Evolutionary conservation across 1,140 invertebrate species (phyloP).

Genomic region (Nylanderia fulva): DNA sequence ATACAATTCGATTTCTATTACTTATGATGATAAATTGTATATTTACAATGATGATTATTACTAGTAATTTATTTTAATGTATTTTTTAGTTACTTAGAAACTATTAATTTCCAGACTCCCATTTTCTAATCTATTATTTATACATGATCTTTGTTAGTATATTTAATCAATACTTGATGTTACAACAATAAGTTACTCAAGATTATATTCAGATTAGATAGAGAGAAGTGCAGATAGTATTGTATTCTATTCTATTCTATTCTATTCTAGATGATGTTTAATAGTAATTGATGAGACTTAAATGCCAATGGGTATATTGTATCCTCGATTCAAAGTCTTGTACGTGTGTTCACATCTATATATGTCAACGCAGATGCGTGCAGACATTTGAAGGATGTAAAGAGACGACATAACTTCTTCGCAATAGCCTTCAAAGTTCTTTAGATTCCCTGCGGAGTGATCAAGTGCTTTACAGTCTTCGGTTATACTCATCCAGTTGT

Average conservation of each 20-base stretch:
- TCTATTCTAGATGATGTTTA: neutral
- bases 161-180: too few species aligned
- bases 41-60: conserved; percentile 12
- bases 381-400: conserved; percentile 19
- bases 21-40: conserved; percentile 10
- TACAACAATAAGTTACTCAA: neutral
- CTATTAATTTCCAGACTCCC: neutral
- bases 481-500: neutral
- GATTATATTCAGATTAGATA: neutral
- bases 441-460: neutral
- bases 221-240: neutral
- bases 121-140: too few species aligned
- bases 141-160: too few species aligned
- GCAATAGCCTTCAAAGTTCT: conserved; percentile 1
- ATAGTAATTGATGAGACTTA: neutral
- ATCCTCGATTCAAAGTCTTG: neutral
- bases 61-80: neutral
- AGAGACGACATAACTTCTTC: neutral
- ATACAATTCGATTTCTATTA: neutral
- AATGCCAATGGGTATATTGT: neutral
- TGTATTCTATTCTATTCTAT: neutral
- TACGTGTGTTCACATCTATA: neutral
- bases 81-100: neutral
- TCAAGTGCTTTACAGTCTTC: neutral
- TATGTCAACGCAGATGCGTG: conserved; percentile 5